These are phyloP conservation scores for Drosophila navojoa DNA, from an alignment of 1,140 invertebrate genomes.

Conservation along the genomic window DNA sequence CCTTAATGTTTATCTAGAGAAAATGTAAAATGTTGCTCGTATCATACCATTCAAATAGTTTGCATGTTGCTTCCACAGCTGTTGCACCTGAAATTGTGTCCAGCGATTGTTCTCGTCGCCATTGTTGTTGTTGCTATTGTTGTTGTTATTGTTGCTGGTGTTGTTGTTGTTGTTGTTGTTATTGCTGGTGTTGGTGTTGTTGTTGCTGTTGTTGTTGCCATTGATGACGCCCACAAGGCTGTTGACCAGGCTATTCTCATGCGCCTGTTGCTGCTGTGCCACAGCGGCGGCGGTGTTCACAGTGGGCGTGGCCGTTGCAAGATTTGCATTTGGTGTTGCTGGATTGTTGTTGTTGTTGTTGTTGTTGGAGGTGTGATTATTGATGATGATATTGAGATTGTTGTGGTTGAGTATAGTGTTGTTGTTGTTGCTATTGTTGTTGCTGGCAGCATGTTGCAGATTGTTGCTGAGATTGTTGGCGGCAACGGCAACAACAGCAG, in stretches of 20 bases:
- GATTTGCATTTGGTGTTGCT: constrained; percentile 80
- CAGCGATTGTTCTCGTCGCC: constrained; percentile 79
- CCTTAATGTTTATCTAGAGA: not conserved
- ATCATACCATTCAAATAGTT: constrained; percentile 83
- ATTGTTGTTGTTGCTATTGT: constrained; percentile 41
- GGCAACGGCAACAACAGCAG: constrained; percentile 68
- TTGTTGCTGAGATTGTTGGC: constrained; percentile 72
- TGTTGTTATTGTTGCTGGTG: constrained; percentile 54
- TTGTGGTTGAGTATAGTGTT: constrained; percentile 72
- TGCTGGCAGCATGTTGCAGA: constrained; percentile 56
- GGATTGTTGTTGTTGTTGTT: constrained; percentile 76
- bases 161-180: constrained; percentile 55
- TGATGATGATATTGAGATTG: constrained; percentile 73
- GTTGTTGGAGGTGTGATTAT: constrained; percentile 63
- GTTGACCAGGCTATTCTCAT: constrained; percentile 77
- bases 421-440: constrained; percentile 47
- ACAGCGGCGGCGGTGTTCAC: constrained; percentile 63
- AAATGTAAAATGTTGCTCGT: constrained; percentile 4
- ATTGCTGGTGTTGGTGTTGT: constrained; percentile 42
- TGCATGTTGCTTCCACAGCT: constrained; percentile 84
- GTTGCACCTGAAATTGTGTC: constrained; percentile 84
- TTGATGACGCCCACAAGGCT: constrained; percentile 76
- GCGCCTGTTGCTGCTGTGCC: constrained; percentile 64
- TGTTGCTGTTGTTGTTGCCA: constrained; percentile 48
- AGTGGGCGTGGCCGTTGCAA: constrained; percentile 60